Conservation (phyloP, 2,797 vertebrate genomes). For the Danio jaintianensis region DNA sequence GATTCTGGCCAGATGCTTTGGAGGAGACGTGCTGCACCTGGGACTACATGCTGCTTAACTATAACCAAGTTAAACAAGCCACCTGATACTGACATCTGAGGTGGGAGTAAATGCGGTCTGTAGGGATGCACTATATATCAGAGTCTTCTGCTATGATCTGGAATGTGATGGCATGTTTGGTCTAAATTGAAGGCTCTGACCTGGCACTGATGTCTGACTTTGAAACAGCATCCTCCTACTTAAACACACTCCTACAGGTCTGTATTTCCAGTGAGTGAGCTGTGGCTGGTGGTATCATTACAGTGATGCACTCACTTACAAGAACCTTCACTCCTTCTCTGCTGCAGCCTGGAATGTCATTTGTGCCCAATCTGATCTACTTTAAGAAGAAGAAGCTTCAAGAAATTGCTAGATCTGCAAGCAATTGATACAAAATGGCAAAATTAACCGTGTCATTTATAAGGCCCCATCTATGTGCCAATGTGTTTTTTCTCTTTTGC, state of each 20-base stretch:
- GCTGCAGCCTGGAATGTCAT: background rate
- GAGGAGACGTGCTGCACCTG: constrained; percentile 30
- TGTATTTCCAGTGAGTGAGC: background rate
- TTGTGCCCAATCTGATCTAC: too few species aligned
- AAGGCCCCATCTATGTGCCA: too few species aligned
- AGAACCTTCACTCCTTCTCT: background rate
- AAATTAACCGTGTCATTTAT: too few species aligned
- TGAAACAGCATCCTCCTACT: background rate
- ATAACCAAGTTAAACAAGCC: background rate
- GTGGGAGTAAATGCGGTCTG: background rate
- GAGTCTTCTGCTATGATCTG: background rate
- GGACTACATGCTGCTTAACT: constrained; percentile 8
- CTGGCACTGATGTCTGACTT: background rate
- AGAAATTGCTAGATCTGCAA: background rate
- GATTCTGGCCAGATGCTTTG: constrained; percentile 9
- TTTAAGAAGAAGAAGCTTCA: background rate
- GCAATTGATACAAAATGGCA: background rate
- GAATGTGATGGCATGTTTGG: background rate
- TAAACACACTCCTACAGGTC: background rate
- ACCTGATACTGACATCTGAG: background rate
- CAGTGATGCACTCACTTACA: background rate
- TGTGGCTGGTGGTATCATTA: background rate
- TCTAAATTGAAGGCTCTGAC: background rate
- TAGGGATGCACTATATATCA: background rate
- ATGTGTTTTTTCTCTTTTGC: too few species aligned